phyloP scores from a whole-genome alignment of 1,140 invertebrate genomes.

The Scaptodrosophila lebanonensis region DNA sequence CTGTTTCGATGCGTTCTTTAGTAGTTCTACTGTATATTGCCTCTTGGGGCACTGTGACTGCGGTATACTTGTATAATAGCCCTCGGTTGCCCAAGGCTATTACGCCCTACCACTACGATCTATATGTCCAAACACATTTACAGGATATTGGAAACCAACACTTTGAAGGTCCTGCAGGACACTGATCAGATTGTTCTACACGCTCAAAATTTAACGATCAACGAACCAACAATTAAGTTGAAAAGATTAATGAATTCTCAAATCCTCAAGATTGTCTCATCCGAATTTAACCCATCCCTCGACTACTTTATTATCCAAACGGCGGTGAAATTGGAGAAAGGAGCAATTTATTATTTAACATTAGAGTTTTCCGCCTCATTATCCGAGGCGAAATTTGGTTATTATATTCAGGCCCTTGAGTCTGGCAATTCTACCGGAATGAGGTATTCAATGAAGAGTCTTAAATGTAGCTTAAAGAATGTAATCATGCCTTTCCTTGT shows the following conservation, averaged over 20 bases:
- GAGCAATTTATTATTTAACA: slow-evolving; percentile 80
- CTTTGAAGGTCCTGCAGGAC: slow-evolving; percentile 7
- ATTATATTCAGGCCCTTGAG: slow-evolving; percentile 80
- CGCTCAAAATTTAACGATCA: slow-evolving; percentile 79
- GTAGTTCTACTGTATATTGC: no score
- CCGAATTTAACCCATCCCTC: slow-evolving; percentile 78
- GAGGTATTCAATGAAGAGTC: slow-evolving; percentile 16
- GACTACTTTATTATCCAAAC: slow-evolving; percentile 82
- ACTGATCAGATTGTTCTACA: slow-evolving; percentile 78
- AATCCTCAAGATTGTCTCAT: slow-evolving; percentile 25
- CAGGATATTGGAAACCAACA: background rate
- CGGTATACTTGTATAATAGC: no score
- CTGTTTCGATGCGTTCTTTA: no score
- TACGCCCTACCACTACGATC: slow-evolving; percentile 25
- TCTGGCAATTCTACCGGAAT: background rate
- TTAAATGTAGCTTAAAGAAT: slow-evolving; percentile 4
- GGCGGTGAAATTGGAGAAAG: slow-evolving; percentile 75
- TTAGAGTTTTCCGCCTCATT: slow-evolving; percentile 81
- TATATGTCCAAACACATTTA: slow-evolving; percentile 15
- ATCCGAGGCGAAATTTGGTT: slow-evolving; percentile 80
- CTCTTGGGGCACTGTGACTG: background rate
- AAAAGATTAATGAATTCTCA: background rate
- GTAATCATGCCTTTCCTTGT: slow-evolving; percentile 86
- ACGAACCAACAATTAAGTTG: slow-evolving; percentile 74
- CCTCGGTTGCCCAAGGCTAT: slow-evolving; percentile 10